phyloP scores from a whole-genome alignment of 2,888 invertebrate genomes.

The Loripinus fragilis region DNA sequence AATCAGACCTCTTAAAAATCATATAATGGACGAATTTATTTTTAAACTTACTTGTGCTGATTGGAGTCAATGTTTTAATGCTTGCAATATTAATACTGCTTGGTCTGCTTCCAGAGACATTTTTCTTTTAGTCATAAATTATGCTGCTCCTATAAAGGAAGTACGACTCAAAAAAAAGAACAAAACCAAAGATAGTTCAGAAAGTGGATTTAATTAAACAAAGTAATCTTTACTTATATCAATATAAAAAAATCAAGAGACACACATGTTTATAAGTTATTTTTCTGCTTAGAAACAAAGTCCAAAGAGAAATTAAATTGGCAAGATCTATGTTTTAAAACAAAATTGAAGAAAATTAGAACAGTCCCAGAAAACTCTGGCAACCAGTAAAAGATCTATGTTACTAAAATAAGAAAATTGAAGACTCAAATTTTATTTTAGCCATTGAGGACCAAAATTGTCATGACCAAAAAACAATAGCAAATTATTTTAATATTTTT shows the following conservation, averaged over 20 bases:
- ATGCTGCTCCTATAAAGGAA: constrained; percentile 20
- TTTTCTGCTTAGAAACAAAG: constrained; percentile 7
- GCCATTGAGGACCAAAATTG: no score
- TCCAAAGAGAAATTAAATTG: constrained; percentile 12
- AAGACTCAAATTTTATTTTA: no score
- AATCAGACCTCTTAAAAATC: constrained; percentile 26
- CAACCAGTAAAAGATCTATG: no score
- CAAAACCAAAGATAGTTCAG: constrained; percentile 19
- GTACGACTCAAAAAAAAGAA: constrained; percentile 17
- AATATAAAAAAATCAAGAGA: constrained; percentile 12
- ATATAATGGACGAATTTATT: constrained; percentile 19
- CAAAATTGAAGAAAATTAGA: no score
- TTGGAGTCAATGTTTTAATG: constrained; percentile 12
- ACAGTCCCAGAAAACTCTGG: no score
- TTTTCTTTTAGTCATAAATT: constrained; percentile 10
- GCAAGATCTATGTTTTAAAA: constrained; percentile 17
- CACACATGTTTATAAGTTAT: neutral
- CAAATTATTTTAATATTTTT: no score
- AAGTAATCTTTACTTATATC: neutral
- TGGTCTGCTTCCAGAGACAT: constrained; percentile 22
- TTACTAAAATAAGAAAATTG: no score
- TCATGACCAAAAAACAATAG: no score
- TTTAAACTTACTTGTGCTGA: neutral
- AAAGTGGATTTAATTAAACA: neutral
- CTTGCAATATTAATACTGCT: neutral